Conservation (phyloP, 2,113 vertebrate species). For the Embiotoca jacksoni region DNA sequence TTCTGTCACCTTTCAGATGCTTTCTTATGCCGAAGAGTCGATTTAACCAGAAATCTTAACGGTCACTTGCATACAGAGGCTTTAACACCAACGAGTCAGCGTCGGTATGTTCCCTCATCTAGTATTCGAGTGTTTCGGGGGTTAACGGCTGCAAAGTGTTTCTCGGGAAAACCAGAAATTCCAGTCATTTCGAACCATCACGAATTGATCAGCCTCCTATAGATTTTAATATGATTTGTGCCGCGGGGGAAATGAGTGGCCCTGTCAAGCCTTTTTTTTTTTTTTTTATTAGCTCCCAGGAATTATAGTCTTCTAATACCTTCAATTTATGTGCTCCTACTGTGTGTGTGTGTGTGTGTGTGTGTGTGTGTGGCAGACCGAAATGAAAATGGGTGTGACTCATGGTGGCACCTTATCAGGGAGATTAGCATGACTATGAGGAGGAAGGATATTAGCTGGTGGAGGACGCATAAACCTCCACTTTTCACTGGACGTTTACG, state of each 20-base stretch:
- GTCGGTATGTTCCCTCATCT: too few relatives aligned
- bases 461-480: background rate
- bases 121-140: too few relatives aligned
- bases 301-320: background rate
- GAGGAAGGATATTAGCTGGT: slow-evolving; percentile 39
- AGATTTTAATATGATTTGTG: slow-evolving; percentile 15
- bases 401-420: slow-evolving; percentile 41
- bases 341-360: too few relatives aligned
- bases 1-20: too few relatives aligned
- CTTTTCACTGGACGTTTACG: too few relatives aligned
- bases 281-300: slow-evolving; percentile 17
- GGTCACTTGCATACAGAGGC: too few relatives aligned
- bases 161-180: background rate
- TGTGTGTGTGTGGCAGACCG: slow-evolving; percentile 1
- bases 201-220: background rate
- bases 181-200: background rate
- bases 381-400: slow-evolving; percentile 39
- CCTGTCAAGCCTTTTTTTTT: background rate
- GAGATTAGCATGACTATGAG: slow-evolving; percentile 39
- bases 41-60: too few relatives aligned
- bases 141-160: background rate
- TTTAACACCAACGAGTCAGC: too few relatives aligned
- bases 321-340: slow-evolving; percentile 14
- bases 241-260: slow-evolving; percentile 1
- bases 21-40: too few relatives aligned